Base-by-base conservation (phyloP, 2,113 vertebrate species). In the Phasianus colchicus region DNA sequence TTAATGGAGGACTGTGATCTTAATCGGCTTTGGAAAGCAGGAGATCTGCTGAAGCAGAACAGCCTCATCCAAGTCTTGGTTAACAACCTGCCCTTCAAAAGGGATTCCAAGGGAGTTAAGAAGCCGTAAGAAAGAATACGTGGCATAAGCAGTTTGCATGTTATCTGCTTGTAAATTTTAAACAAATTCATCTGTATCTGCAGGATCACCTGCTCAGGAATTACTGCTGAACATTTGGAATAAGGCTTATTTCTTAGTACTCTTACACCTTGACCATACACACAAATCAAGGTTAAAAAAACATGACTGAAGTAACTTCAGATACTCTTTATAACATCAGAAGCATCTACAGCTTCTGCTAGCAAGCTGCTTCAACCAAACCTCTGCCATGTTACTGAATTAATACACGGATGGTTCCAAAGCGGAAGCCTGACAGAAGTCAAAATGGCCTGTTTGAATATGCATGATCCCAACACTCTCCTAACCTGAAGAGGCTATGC, bases 1-100 rank as follows among this genome's bases (percentile, higher is more conserved):
- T 0, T 11, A 42, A n/a, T 66, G 40, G 9, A 92, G 45, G 58
- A 48, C 1, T 77, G 43, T 38, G 78, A 83, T 79, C 40, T 89
- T 85, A 92, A 92, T 86, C 78, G 50, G 71, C 6, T 69, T 86
- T 55, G 40, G 85, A 95, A 66, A 48, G 71, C 21, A 43, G 66
- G 25, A 81, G 82, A 84, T 21, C 5, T 58, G 57, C 73, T 64
- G 16, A 71, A 57, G 36, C n/a, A 13, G 9, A 67, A 24, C 40
- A 11, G 77, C 20, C 69, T 82, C 22, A 27, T n/a, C 32, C 61
- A 47, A 75, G 40, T 5, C 69, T 78, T 57, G 29, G 57, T 74
- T 75, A 92, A 82, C 25, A 66, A 70, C 54, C 84, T 89, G 36
- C 54, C 77, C 86, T 90, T 75, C 80, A 75, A 95, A 92, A 66